Evolutionary conservation across 2,113 vertebrate genomes (phyloP), one percentile per base, ranked within the genome.

Genomic region (Passer domesticus): DNA sequence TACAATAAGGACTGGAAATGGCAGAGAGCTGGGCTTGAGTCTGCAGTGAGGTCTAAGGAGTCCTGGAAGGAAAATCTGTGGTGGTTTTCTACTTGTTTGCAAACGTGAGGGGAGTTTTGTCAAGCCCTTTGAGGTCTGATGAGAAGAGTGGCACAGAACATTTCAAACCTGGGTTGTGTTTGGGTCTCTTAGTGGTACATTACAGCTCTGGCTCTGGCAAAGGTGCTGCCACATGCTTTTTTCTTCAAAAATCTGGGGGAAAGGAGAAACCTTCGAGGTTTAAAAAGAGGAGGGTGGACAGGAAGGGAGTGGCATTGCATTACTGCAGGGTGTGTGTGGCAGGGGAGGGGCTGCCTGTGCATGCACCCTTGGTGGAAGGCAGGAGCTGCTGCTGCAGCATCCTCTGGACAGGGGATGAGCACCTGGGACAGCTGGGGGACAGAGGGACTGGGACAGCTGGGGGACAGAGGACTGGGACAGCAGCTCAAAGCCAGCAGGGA

Each of bases 131-230:
- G 52, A 24, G 39, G 15, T 21, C n/a, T 90, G 53, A 22, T 53
- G n/a, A 4, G 2, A 44, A 30, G 23, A 56, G 19, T 5, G 37
- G 25, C 7, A 17, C 25, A 27, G 35, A 41, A 10, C 3, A 9
- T 7, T 19, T 39, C 25, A 49, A 27, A 47, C 11, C 3, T 52
- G 25, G 12, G 4, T 2, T 46, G 18, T 33, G 2, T 2, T 0
- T 6, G 17, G 25, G 7, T 12, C 19, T 24, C 41, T 59, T 2
- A 13, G n/a, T 3, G 7, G 13, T 16, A 15, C 37, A 43, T 20
- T 15, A 46, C 87, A 63, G 15, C 11, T 1, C 3, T 53, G 52
- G 10, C 14, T 59, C 59, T 87, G 67, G 25, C 20, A 21, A 50
- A 82, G 21, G 6, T 37, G 33, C 23, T 70, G 19, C 18, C 9